phyloP scores from a whole-genome alignment of 2,113 vertebrate species.

The Pluvianellus socialis region DNA sequence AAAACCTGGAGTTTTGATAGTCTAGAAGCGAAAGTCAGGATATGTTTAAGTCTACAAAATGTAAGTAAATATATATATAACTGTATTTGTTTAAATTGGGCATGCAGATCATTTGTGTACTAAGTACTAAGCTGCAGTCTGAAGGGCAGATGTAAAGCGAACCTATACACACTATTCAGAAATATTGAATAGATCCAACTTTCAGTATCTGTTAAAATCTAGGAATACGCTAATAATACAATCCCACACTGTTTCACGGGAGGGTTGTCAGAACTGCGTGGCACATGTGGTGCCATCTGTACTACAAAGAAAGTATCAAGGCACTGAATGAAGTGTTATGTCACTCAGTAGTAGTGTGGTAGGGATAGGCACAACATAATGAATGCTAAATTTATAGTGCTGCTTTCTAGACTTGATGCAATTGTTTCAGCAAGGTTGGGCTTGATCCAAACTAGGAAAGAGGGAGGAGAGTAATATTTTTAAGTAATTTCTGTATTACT shows the following conservation, averaged over 20 bases:
- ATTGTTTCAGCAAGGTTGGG: background rate
- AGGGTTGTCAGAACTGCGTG: background rate
- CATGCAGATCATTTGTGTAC: background rate
- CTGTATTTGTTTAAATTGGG: background rate
- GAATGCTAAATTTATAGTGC: background rate
- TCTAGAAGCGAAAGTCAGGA: background rate
- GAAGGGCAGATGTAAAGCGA: background rate
- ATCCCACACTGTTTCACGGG: background rate
- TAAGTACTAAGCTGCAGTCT: background rate
- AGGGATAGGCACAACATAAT: background rate
- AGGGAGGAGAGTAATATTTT: background rate
- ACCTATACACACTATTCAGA: background rate
- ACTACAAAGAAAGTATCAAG: constrained; percentile 1
- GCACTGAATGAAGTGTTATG: background rate
- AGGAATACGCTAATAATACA: background rate
- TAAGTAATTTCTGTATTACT: background rate
- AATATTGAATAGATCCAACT: background rate
- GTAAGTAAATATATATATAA: background rate
- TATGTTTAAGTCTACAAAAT: background rate
- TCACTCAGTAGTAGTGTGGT: background rate
- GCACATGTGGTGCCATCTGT: constrained; percentile 4
- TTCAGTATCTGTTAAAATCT: background rate
- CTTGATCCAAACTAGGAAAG: background rate
- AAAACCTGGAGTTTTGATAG: background rate
- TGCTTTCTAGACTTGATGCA: background rate